Conservation (phyloP, 2,113 vertebrate species). For the Naja naja region DNA sequence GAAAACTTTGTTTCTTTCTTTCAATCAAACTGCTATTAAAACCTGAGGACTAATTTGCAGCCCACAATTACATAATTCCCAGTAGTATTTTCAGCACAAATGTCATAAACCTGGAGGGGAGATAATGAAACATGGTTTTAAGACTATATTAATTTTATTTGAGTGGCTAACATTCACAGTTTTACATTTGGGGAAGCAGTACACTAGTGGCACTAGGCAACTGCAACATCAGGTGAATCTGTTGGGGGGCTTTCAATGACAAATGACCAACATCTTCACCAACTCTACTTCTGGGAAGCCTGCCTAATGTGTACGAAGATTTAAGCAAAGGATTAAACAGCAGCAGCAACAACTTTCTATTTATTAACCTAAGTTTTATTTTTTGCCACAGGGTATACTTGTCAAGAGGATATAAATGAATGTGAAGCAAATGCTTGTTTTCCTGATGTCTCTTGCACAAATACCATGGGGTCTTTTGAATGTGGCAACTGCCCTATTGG, state of each 20-base stretch:
- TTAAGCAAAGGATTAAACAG: conserved; percentile 41
- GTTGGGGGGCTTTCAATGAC: conserved; percentile 38
- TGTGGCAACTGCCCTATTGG: conserved; percentile 71
- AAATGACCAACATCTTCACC: conserved; percentile 30
- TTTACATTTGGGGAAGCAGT: conserved; percentile 38
- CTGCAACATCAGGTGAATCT: conserved; percentile 38
- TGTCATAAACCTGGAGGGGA: background rate
- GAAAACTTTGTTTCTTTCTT: background rate
- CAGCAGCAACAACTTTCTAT: conserved; percentile 14
- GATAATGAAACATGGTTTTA: background rate
- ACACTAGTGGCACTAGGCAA: conserved; percentile 36
- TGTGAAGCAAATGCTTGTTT: conserved; percentile 72
- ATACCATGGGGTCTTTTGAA: conserved; percentile 72
- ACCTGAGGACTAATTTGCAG: background rate
- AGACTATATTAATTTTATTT: conserved; percentile 23
- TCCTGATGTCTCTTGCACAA: conserved; percentile 68
- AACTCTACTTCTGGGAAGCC: conserved; percentile 43
- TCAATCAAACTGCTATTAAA: background rate
- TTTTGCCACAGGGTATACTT: conserved; percentile 64
- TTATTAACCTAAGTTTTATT: conserved; percentile 47
- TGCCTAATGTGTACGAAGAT: conserved; percentile 16
- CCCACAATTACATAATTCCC: background rate
- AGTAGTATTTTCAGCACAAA: background rate
- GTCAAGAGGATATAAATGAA: conserved; percentile 76
- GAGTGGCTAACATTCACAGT: background rate